phyloP scores from a whole-genome alignment of 1,140 invertebrate species.

The Lordiphosa clarofinis region DNA sequence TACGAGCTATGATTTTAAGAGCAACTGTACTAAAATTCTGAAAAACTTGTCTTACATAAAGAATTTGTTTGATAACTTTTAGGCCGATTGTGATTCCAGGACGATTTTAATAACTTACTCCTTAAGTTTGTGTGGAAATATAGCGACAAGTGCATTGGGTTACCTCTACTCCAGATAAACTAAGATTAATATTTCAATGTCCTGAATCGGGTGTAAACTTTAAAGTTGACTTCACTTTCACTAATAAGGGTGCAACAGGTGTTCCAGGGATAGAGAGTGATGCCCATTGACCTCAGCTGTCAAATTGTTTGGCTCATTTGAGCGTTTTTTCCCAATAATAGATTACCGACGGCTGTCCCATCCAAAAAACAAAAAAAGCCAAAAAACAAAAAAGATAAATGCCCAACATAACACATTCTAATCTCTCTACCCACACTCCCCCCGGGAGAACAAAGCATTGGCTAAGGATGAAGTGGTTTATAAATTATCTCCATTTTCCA shows the following conservation, averaged over 20 bases:
- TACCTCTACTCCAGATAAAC: no score
- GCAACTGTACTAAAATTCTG: no score
- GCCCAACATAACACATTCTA: conserved; percentile 8
- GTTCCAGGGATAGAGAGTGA: not conserved
- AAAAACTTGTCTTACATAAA: no score
- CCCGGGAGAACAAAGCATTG: conserved; percentile 12
- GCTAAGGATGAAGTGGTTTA: conserved; percentile 57
- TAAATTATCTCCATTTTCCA: conserved; percentile 62
- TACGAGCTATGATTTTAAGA: no score
- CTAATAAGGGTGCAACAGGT: not conserved
- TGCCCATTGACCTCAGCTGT: conserved; percentile 14
- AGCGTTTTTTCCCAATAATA: conserved; percentile 37
- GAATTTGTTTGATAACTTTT: no score
- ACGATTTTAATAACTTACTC: no score
- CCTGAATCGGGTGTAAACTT: no score
- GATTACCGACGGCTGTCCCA: conserved; percentile 44
- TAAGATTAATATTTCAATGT: no score
- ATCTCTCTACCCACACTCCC: conserved; percentile 2
- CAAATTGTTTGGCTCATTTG: conserved; percentile 19
- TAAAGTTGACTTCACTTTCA: no score
- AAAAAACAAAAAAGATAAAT: conserved; percentile 45
- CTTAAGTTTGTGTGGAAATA: no score
- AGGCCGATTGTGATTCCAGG: no score
- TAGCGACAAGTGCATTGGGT: no score
- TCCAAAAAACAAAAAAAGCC: conserved; percentile 49